Percentiles rank a stretch among this genome's conserved stretches.
Evolutionary conservation across 2,888 invertebrate species (phyloP).

Genomic region (Drosophila hamatofila): DNA sequence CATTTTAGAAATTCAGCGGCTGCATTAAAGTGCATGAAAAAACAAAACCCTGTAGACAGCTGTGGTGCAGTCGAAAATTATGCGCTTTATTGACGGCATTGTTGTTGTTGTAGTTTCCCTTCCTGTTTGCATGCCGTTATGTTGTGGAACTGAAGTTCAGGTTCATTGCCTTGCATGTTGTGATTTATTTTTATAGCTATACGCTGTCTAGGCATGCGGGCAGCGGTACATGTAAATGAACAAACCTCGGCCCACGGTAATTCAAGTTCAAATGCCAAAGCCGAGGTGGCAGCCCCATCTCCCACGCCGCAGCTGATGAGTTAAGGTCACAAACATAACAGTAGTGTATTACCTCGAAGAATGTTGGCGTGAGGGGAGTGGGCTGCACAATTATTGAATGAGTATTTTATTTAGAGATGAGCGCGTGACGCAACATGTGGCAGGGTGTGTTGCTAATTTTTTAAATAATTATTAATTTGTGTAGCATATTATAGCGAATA

Average conservation of each 20-base stretch:
- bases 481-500: too few relatives aligned
- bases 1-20: constrained; percentile 48
- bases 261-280: constrained; percentile 63
- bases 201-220: constrained; percentile 17
- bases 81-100: constrained; percentile 63
- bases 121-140: constrained; percentile 44
- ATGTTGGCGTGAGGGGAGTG: neutral
- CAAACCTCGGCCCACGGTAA: constrained; percentile 31
- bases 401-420: neutral
- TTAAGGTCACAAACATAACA: constrained; percentile 50
- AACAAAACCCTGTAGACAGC: constrained; percentile 45
- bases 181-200: constrained; percentile 64
- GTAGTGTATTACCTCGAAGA: constrained; percentile 5
- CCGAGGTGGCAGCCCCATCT: neutral
- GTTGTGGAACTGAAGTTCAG: constrained; percentile 68
- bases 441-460: rapidly evolving
- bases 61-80: constrained; percentile 59
- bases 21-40: constrained; percentile 59
- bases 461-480: neutral
- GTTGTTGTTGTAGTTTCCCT: constrained; percentile 30
- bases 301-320: constrained; percentile 1
- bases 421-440: neutral
- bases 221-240: constrained; percentile 36
- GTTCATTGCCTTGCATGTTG: constrained; percentile 78
- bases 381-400: neutral